Evolutionary conservation across 2,888 invertebrate genomes (phyloP).

Genomic region (Trimorus sp.): DNA sequence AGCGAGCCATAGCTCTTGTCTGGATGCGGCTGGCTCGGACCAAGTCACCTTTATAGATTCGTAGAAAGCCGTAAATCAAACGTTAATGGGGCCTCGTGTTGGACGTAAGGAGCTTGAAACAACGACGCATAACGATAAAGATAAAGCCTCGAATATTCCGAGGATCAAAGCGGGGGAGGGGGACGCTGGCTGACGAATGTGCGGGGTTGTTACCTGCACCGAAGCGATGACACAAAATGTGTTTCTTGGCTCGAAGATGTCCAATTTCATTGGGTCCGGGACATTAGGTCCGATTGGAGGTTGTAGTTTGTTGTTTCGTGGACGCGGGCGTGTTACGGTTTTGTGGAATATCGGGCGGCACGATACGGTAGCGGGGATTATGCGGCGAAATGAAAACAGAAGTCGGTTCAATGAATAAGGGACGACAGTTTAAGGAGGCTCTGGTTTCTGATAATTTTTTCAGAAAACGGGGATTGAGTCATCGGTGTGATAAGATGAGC

Average conservation of each 20-base stretch:
- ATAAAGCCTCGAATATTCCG: slow-evolving; percentile 73
- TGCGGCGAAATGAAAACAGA: slow-evolving; percentile 30
- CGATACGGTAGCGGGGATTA: slow-evolving; percentile 38
- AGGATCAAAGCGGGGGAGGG: slow-evolving; percentile 26
- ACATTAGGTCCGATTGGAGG: slow-evolving; percentile 10
- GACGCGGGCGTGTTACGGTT: slow-evolving; percentile 11
- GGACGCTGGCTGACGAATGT: slow-evolving; percentile 43
- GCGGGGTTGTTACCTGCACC: slow-evolving; percentile 47
- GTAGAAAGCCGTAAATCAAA: slow-evolving; percentile 81
- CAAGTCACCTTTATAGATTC: slow-evolving; percentile 79
- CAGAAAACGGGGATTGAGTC: not conserved
- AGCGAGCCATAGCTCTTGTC: slow-evolving; percentile 60
- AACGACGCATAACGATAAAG: slow-evolving; percentile 80
- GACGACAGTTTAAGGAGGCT: slow-evolving; percentile 9
- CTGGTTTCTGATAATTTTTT: slow-evolving; percentile 32
- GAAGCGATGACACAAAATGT: slow-evolving; percentile 25
- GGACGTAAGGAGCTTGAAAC: slow-evolving; percentile 80
- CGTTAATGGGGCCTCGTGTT: slow-evolving; percentile 80
- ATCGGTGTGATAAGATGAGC: not conserved
- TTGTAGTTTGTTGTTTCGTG: slow-evolving; percentile 6
- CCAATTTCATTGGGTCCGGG: slow-evolving; percentile 15
- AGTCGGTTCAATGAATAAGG: slow-evolving; percentile 1
- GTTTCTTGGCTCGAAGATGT: slow-evolving; percentile 11
- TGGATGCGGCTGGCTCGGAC: slow-evolving; percentile 66
- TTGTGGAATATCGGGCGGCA: slow-evolving; percentile 2